These are phyloP conservation scores for Podarcis muralis DNA, from an alignment of 2,113 vertebrate species.

Conservation along the genomic window DNA sequence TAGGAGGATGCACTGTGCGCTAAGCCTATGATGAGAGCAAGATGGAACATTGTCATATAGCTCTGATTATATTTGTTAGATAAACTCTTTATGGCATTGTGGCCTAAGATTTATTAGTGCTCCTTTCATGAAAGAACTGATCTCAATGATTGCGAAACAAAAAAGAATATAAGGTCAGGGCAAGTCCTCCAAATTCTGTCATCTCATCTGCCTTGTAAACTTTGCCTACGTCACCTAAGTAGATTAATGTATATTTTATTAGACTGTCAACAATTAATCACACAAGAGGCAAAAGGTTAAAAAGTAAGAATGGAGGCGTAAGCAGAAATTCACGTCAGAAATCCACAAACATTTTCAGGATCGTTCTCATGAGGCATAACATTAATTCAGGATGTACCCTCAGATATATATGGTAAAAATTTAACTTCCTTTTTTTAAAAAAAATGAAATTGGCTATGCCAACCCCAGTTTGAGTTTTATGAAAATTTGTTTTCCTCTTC, in stretches of 20 bases:
- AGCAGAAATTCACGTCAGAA: not conserved
- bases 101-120: not conserved
- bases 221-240: not conserved
- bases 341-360: not conserved
- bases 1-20: too few relatives aligned
- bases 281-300: not conserved
- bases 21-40: too few relatives aligned
- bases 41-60: not conserved
- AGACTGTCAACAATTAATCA: not conserved
- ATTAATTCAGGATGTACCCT: not conserved
- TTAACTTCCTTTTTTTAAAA: not conserved
- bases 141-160: not conserved
- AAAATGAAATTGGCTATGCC: not conserved
- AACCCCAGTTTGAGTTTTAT: not conserved
- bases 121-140: not conserved
- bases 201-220: not conserved
- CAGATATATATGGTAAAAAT: not conserved
- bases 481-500: not conserved
- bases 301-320: not conserved
- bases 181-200: not conserved
- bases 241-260: not conserved
- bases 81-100: conserved; percentile 2
- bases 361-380: not conserved
- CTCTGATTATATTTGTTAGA: not conserved
- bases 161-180: not conserved